Percentiles rank a stretch among this genome's conserved stretches.
Evolutionary conservation across 2,797 vertebrate species (phyloP).

Genomic region (Cryptoprocta ferox): DNA sequence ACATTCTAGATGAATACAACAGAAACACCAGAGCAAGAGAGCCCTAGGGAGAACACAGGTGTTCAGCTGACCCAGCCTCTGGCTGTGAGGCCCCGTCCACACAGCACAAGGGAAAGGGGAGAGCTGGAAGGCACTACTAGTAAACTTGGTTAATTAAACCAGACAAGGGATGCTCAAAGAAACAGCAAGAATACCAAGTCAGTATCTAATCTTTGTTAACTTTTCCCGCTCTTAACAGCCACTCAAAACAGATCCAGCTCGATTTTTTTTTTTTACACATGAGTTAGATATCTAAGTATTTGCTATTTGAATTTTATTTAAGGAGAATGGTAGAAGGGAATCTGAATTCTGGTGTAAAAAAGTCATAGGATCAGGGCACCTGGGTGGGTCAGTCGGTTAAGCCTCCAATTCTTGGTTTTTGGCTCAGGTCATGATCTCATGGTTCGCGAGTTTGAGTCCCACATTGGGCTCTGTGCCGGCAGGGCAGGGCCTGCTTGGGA

Average conservation of each 20-base stretch:
- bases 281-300: background rate
- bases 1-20: background rate
- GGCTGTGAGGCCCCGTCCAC: background rate
- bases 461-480: no score
- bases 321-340: background rate
- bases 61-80: background rate
- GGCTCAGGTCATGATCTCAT: no score
- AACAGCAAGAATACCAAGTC: accelerated
- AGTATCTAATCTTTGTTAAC: background rate
- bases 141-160: background rate
- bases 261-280: background rate
- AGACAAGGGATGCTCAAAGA: background rate
- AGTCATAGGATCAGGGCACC: accelerated
- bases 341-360: background rate
- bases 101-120: background rate
- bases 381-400: no score
- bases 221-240: background rate
- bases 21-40: background rate
- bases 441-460: no score
- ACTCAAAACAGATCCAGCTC: background rate
- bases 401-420: no score
- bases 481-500: no score
- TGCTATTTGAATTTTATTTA: background rate
- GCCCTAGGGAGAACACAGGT: background rate
- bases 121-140: background rate